Conservation (phyloP, 2,113 vertebrate genomes). For the Oxyruncus cristatus region DNA sequence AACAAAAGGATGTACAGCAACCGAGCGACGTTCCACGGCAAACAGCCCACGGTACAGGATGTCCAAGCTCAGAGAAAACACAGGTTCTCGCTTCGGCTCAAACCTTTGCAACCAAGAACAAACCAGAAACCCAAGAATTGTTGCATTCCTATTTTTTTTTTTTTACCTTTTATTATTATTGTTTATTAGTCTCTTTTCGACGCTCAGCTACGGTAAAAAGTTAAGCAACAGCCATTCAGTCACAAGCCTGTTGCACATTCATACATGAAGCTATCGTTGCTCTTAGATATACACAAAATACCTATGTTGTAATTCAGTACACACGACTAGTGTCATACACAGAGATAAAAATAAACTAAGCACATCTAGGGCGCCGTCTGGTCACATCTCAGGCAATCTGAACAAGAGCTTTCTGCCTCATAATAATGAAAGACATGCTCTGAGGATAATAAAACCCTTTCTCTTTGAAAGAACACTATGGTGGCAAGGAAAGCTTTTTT, state of each 20-base stretch:
- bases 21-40: conserved; percentile 39
- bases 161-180: background rate
- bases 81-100: conserved; percentile 42
- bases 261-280: conserved; percentile 77
- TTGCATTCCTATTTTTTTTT: conserved; percentile 75
- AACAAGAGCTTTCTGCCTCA: conserved; percentile 72
- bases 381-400: conserved; percentile 74
- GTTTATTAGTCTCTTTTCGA: conserved; percentile 53
- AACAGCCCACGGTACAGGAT: conserved; percentile 23
- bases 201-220: conserved; percentile 72
- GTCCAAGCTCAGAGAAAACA: conserved; percentile 53
- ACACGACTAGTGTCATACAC: conserved; percentile 73
- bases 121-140: conserved; percentile 66
- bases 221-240: conserved; percentile 74
- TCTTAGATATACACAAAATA: conserved; percentile 80
- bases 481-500: conserved; percentile 69
- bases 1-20: conserved; percentile 49
- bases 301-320: conserved; percentile 77
- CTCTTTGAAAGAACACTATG: conserved; percentile 53
- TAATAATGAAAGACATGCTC: conserved; percentile 75
- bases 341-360: conserved; percentile 71
- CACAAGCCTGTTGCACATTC: conserved; percentile 81
- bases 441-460: conserved; percentile 64
- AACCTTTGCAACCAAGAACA: conserved; percentile 59
- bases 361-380: conserved; percentile 72